phyloP scores from a whole-genome alignment of 2,888 invertebrate species.

The Catonia carolina region DNA sequence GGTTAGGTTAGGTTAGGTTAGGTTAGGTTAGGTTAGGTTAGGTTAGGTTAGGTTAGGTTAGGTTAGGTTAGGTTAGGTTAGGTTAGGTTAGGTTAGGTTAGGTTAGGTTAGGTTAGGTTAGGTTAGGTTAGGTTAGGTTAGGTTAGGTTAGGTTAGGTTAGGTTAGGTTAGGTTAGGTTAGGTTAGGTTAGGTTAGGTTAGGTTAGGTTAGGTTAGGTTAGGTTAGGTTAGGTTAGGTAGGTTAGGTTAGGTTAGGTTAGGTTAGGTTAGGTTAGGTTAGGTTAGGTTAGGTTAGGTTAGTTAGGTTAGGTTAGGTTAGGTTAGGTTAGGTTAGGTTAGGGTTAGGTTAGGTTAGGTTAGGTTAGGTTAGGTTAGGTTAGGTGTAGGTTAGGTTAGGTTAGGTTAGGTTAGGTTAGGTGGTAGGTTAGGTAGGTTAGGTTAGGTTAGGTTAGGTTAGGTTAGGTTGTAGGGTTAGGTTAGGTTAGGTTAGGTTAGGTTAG shows the following conservation, averaged over 20 bases:
- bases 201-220: too few relatives aligned
- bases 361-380: slow-evolving; percentile 19
- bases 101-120: slow-evolving; percentile 20
- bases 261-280: slow-evolving; percentile 12
- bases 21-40: slow-evolving; percentile 23
- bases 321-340: too few relatives aligned
- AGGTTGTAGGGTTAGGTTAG: not conserved
- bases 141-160: not conserved
- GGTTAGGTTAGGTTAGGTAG: too few relatives aligned
- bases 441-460: slow-evolving; percentile 18
- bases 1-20: slow-evolving; percentile 26
- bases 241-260: slow-evolving; percentile 15
- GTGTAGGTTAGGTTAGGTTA: too few relatives aligned
- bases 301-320: slow-evolving; percentile 7
- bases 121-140: slow-evolving; percentile 8
- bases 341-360: slow-evolving; percentile 16
- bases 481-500: slow-evolving; percentile 23
- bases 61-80: slow-evolving; percentile 24
- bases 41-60: slow-evolving; percentile 24
- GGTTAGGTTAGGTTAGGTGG: too few relatives aligned
- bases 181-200: too few relatives aligned
- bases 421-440: slow-evolving; percentile 25
- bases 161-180: not conserved
- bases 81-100: slow-evolving; percentile 19
- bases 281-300: slow-evolving; percentile 7